Base-by-base conservation (phyloP, 2,113 vertebrate genomes). In the Helogale parvula region DNA sequence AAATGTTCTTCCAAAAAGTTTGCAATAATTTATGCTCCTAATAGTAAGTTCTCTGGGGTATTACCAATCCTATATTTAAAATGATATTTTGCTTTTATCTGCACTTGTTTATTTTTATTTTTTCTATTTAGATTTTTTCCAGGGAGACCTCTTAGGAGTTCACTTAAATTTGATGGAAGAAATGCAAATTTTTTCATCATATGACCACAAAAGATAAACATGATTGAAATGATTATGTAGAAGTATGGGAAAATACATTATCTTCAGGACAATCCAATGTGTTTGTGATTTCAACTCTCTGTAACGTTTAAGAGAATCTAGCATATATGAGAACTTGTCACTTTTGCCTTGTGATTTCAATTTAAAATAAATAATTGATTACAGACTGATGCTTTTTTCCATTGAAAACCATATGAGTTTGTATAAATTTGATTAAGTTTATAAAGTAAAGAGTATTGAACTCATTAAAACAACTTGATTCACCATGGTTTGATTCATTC, bases 121-220 rank as follows among this genome's bases (percentile, higher is more conserved):
- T 72, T 72, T 52, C 25, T 33, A 90, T 31, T 80, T 57, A 16
- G 38, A 63, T 65, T 86, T 81, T 69, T 82, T 50, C 54, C 72
- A 90, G 19, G 6, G 27, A 90, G 88, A 45, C 25, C 17, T 74
- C 84, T 65, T 74, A 80, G 79, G 27, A 38, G 52, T 79, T 92
- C 69, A 57, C 27, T 71, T 92, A 74, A 91, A 84, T 68, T 69
- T 92, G 66, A 92, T 80, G 57, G 68, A 86, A 81, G 96, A 83
- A 52, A 85, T 31, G n/a, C 23, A 88, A 69, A 94, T 12, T 33
- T 91, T 33, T 81, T 33, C 17, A 88, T 81, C 65, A 41, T 17
- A 69, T 4, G 35, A 65, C 29, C 47, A 82, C 12, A 29, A 63
- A 96, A 94, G 57, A 74, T 72, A 72, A 4, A 84, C 2, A 72